These are phyloP conservation scores for Drosophila seguyi DNA, from an alignment of 1,140 invertebrate species.

Conservation along the genomic window DNA sequence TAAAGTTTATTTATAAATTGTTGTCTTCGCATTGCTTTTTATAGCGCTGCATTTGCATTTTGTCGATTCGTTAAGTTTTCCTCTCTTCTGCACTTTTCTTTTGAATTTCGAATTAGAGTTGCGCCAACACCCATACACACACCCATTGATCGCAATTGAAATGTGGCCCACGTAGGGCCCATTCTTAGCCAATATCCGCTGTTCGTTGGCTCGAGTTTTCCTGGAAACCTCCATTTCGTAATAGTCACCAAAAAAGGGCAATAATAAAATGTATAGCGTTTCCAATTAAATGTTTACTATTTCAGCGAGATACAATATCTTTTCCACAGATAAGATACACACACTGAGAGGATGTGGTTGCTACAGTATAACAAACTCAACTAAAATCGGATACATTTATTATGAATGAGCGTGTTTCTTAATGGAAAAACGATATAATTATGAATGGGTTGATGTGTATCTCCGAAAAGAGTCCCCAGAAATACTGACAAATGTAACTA, in stretches of 20 bases:
- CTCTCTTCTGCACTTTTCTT: constrained; percentile 37
- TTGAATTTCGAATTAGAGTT: constrained; percentile 35
- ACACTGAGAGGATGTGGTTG: neutral
- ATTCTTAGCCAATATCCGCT: constrained; percentile 40
- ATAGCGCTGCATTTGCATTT: constrained; percentile 50
- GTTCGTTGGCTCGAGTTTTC: constrained; percentile 3
- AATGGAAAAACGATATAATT: neutral
- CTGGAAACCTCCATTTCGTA: constrained; percentile 14
- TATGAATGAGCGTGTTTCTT: neutral
- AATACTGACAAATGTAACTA: neutral
- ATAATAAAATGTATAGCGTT: neutral
- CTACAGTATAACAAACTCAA: neutral
- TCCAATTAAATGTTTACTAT: constrained; percentile 15
- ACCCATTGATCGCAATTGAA: constrained; percentile 39
- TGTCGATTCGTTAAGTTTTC: constrained; percentile 41
- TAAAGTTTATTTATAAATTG: constrained; percentile 66
- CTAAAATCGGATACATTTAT: neutral
- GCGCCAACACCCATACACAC: constrained; percentile 2
- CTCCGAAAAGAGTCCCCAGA: neutral
- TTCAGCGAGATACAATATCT: constrained; percentile 15
- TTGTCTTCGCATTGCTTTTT: constrained; percentile 66
- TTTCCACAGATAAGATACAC: constrained; percentile 2
- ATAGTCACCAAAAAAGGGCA: neutral
- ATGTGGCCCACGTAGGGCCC: constrained; percentile 50
- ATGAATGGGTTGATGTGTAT: neutral